Evolutionary conservation across 2,797 vertebrate genomes (phyloP).

Genomic region (Morus bassanus): DNA sequence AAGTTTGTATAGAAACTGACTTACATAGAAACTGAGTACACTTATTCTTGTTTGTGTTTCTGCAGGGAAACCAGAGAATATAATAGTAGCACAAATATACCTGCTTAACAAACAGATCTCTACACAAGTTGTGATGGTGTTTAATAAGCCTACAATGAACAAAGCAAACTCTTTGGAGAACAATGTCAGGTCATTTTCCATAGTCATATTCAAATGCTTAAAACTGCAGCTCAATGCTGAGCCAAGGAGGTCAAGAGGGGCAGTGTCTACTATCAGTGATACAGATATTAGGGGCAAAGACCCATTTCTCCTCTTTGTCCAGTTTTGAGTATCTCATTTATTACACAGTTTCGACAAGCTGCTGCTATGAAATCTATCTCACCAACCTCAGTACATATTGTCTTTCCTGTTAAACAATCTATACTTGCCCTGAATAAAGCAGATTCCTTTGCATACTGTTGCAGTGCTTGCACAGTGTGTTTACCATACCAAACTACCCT

Average conservation of each 20-base stretch:
- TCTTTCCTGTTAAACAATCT: slow-evolving; percentile 28
- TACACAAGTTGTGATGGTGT: background rate
- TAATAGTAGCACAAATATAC: background rate
- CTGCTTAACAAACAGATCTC: background rate
- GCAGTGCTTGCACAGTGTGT: background rate
- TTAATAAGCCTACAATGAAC: background rate
- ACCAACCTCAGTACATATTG: background rate
- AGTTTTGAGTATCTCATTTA: background rate
- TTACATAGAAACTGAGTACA: background rate
- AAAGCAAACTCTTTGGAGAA: background rate
- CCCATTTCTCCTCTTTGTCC: background rate
- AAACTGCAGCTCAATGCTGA: background rate
- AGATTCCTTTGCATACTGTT: background rate
- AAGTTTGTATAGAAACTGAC: background rate
- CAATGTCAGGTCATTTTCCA: background rate
- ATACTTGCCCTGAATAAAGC: background rate
- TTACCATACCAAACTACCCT: background rate
- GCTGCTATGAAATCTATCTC: background rate
- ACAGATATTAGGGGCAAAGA: background rate
- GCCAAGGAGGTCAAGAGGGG: background rate
- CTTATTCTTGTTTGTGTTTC: background rate
- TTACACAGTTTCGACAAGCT: background rate
- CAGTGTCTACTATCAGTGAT: background rate
- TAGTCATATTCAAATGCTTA: background rate
- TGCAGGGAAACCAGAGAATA: background rate